Conservation (phyloP, 2,797 vertebrate genomes). For the Pseudomugil tenellus region DNA sequence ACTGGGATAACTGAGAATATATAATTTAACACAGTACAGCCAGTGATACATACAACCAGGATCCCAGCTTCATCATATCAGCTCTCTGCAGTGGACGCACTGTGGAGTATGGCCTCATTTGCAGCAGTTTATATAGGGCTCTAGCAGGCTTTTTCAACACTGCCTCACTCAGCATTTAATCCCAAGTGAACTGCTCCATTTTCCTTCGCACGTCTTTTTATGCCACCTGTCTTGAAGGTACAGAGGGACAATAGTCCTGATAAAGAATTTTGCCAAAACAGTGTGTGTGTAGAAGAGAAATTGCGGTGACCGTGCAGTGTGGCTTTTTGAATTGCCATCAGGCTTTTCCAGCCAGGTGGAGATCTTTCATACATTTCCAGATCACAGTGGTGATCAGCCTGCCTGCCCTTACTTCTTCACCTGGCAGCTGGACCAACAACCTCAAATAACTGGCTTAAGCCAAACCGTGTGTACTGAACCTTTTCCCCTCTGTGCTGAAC, state of each 20-base stretch:
- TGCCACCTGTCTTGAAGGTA: constrained; percentile 49
- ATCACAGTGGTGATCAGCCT: constrained; percentile 47
- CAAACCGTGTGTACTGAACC: not conserved
- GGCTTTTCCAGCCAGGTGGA: constrained; percentile 18
- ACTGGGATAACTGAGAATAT: constrained; percentile 24
- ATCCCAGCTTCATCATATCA: constrained; percentile 23
- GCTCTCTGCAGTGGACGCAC: constrained; percentile 24
- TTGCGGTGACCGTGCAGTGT: constrained; percentile 27
- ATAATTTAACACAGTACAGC: constrained; percentile 26
- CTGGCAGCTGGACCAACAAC: constrained; percentile 28
- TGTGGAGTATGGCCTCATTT: constrained; percentile 68
- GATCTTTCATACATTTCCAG: constrained; percentile 54
- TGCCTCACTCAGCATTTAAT: constrained; percentile 68
- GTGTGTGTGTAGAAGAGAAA: constrained; percentile 3
- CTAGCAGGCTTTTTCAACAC: constrained; percentile 52
- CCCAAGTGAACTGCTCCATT: constrained; percentile 75
- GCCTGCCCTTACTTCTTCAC: constrained; percentile 13
- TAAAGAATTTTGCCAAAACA: constrained; percentile 15
- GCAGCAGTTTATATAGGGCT: constrained; percentile 65
- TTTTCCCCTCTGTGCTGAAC: constrained; percentile 1
- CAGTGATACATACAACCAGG: constrained; percentile 16
- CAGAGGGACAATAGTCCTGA: constrained; percentile 18
- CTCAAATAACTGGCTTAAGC: constrained; percentile 36
- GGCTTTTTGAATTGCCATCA: constrained; percentile 33
- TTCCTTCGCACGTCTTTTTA: constrained; percentile 53